Conservation (phyloP, 2,113 vertebrate genomes). For the Pteruthius melanotis region DNA sequence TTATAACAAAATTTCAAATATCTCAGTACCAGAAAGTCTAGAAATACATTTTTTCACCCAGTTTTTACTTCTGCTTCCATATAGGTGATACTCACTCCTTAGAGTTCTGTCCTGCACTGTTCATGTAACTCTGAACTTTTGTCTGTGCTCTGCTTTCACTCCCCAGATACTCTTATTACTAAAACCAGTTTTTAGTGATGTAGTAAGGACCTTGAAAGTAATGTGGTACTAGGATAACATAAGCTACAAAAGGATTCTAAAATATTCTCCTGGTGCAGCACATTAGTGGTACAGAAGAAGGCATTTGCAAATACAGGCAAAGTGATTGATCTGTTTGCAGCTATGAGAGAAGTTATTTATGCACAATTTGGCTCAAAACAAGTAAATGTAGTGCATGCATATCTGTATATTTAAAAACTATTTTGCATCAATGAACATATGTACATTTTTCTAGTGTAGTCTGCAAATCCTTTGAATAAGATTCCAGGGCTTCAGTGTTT, state of each 20-base stretch:
- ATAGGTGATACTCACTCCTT: not conserved
- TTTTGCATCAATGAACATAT: slow-evolving; percentile 58
- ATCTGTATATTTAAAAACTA: slow-evolving; percentile 32
- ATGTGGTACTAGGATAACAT: not conserved
- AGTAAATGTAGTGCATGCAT: not conserved
- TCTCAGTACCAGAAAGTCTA: not conserved
- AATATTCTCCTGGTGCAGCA: not conserved
- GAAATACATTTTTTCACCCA: not conserved
- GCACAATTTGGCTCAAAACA: slow-evolving; percentile 17
- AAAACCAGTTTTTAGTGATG: not conserved
- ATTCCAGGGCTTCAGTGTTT: not conserved
- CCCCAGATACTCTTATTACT: not conserved
- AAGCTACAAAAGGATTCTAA: not conserved
- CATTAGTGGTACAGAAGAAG: not conserved
- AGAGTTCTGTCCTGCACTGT: not conserved
- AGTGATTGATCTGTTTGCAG: slow-evolving; percentile 56
- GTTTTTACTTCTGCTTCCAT: not conserved
- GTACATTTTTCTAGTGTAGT: not conserved
- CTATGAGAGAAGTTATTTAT: slow-evolving; percentile 31
- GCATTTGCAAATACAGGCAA: slow-evolving; percentile 23
- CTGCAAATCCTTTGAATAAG: not conserved
- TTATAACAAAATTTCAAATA: not conserved
- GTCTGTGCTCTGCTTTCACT: not conserved
- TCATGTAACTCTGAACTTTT: not conserved
- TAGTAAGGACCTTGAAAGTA: not conserved